A percentile compares a stretch with the other conserved stretches of the same genome.
Evolutionary conservation across 2,888 invertebrate species (phyloP).

Genomic region (Tanypteryx hageni): DNA sequence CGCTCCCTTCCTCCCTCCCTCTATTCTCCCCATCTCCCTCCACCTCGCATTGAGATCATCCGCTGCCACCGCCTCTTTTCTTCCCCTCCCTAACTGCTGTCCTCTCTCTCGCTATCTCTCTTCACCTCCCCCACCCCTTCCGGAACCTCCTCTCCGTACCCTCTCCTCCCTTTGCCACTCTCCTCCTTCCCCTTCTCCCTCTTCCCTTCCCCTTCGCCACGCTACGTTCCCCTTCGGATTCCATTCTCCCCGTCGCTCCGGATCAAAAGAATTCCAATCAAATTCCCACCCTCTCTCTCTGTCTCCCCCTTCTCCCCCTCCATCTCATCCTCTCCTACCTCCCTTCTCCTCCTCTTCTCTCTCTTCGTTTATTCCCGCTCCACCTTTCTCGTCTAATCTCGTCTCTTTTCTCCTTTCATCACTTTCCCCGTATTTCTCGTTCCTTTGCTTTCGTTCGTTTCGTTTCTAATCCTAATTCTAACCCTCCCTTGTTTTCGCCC

Average conservation of each 20-base stretch:
- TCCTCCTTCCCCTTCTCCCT: not conserved
- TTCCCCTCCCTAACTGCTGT: too few species aligned
- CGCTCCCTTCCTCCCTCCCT: not conserved
- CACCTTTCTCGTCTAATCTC: too few species aligned
- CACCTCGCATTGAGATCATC: too few species aligned
- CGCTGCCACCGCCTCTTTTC: too few species aligned
- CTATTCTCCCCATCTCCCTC: not conserved
- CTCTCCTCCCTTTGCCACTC: not conserved
- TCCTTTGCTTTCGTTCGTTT: too few species aligned
- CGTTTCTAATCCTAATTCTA: too few species aligned
- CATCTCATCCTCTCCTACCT: not conserved
- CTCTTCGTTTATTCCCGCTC: too few species aligned
- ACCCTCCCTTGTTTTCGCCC: too few species aligned
- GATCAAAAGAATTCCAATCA: conserved; percentile 35
- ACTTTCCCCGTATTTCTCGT: too few species aligned
- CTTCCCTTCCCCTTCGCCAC: not conserved
- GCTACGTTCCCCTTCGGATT: not conserved
- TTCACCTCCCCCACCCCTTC: not conserved
- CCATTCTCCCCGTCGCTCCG: conserved; percentile 14
- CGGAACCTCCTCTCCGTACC: not conserved
- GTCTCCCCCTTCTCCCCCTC: not conserved
- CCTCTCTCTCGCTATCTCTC: too few species aligned
- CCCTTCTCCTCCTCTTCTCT: too few species aligned
- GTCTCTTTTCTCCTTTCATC: too few species aligned
- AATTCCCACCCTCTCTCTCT: conserved; percentile 19